Conservation (phyloP, 2,113 vertebrate genomes). For the Oncorhynchus keta region DNA sequence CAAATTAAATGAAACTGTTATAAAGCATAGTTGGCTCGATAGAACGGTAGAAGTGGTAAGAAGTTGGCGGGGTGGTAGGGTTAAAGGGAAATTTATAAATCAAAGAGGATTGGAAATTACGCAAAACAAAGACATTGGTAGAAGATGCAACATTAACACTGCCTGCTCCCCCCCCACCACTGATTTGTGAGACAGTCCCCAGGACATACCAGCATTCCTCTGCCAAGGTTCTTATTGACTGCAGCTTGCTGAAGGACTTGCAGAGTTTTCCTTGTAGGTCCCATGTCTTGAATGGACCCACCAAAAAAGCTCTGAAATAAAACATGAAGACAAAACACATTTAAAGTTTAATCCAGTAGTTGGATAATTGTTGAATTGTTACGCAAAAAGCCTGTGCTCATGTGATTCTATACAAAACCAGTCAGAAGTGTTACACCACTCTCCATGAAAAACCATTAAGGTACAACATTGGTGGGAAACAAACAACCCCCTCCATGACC, state of each 20-base stretch:
- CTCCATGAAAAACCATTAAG: background rate
- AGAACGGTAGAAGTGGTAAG: too few species aligned
- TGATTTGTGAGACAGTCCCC: background rate
- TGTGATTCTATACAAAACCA: background rate
- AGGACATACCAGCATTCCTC: constrained; percentile 75
- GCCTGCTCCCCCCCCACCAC: too few species aligned
- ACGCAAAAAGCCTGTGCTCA: background rate
- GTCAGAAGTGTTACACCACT: background rate
- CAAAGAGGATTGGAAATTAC: too few species aligned
- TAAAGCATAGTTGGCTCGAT: too few species aligned
- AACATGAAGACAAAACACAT: background rate
- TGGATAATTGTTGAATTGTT: background rate
- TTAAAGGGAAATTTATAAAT: background rate
- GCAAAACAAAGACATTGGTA: too few species aligned
- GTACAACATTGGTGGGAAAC: background rate
- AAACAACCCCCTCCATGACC: background rate
- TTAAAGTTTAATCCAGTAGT: background rate
- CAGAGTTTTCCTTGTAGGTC: constrained; percentile 75
- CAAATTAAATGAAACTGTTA: too few species aligned
- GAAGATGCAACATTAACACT: too few species aligned
- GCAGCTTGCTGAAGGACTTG: constrained; percentile 86
- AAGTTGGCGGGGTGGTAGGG: too few species aligned
- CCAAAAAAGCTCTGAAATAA: constrained; percentile 74
- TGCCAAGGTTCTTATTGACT: constrained; percentile 77
- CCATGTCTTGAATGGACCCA: constrained; percentile 47